Evolutionary conservation across 2,888 invertebrate species (phyloP).

Genomic region (Spisula subtruncata): DNA sequence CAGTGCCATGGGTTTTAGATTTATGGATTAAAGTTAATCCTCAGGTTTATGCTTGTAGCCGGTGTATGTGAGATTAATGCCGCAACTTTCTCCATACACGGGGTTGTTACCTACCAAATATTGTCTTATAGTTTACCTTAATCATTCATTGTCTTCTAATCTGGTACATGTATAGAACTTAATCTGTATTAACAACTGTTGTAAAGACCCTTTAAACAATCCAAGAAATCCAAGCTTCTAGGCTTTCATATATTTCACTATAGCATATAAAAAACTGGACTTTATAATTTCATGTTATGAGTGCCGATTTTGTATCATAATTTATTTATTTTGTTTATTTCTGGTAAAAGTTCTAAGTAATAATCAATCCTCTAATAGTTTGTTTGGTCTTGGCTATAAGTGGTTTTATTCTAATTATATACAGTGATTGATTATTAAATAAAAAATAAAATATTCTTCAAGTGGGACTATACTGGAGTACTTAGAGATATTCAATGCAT

Average conservation of each 20-base stretch:
- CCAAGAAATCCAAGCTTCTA: neutral
- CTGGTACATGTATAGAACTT: neutral
- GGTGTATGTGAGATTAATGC: neutral
- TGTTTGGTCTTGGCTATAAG: neutral
- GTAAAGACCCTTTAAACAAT: neutral
- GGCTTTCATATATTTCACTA: neutral
- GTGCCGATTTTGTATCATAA: neutral
- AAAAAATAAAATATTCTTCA: neutral
- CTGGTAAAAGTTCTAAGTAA: neutral
- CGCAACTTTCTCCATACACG: neutral
- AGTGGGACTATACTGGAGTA: neutral
- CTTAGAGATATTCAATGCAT: neutral
- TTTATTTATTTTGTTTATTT: neutral
- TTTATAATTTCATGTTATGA: neutral
- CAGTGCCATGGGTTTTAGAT: neutral
- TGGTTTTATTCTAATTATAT: neutral
- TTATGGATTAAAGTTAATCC: neutral
- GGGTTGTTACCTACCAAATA: constrained; percentile 20
- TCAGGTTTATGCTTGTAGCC: neutral
- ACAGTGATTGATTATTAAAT: neutral
- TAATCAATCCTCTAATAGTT: neutral
- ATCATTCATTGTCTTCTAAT: neutral
- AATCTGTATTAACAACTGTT: neutral
- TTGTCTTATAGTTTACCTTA: constrained; percentile 2
- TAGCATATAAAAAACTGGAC: neutral